These are phyloP conservation scores for Avahi laniger DNA, from an alignment of 2,797 vertebrate genomes.

Conservation along the genomic window DNA sequence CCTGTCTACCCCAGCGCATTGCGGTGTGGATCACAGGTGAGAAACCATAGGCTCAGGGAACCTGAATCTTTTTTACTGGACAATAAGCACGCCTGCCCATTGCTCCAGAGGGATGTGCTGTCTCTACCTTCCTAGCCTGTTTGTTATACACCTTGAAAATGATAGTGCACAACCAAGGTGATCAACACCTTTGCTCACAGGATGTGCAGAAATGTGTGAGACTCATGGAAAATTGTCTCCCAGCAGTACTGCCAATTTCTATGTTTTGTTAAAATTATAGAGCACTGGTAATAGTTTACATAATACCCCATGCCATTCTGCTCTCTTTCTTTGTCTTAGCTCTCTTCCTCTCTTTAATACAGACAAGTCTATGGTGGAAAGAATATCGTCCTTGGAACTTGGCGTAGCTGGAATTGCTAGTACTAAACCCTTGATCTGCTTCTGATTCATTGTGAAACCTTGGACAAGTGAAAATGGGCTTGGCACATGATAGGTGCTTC, in stretches of 20 bases:
- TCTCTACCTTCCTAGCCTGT: not conserved
- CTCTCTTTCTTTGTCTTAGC: not conserved
- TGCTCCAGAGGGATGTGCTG: not conserved
- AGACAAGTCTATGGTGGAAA: not conserved
- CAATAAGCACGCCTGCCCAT: too few species aligned
- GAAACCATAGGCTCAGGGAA: not conserved
- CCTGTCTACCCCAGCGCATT: not conserved
- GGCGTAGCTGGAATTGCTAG: not conserved
- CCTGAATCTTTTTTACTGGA: not conserved
- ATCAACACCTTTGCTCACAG: not conserved
- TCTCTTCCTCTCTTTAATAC: not conserved
- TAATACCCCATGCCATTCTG: not conserved
- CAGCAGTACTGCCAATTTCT: not conserved
- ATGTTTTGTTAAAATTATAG: constrained; percentile 55
- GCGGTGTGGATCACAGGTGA: not conserved
- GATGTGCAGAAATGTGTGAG: not conserved
- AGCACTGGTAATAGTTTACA: not conserved
- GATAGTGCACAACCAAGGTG: not conserved
- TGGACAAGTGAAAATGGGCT: not conserved
- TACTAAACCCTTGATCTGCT: not conserved
- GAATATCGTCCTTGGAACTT: not conserved
- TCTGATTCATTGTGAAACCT: not conserved
- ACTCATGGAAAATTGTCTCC: not conserved
- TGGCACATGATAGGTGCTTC: not conserved
- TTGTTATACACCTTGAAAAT: not conserved